A percentile compares a stretch with the other conserved stretches of the same genome.
These are phyloP conservation scores for Xyrichtys novacula DNA, from an alignment of 2,797 vertebrate species.

Conservation along the genomic window DNA sequence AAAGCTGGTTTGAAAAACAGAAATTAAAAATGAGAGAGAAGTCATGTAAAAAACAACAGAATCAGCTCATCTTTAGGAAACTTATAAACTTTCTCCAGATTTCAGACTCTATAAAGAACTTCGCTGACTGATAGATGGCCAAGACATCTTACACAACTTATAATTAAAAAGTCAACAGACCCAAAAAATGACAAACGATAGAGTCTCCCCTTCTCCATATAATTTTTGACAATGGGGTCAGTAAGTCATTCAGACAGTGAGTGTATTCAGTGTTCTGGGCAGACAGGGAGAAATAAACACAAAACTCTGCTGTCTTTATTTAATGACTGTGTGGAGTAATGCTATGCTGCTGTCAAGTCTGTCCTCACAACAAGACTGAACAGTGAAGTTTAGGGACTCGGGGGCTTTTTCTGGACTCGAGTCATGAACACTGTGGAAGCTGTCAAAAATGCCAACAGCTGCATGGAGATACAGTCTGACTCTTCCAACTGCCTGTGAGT, in stretches of 20 bases:
- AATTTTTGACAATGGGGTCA: constrained; percentile 26
- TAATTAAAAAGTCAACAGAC: constrained; percentile 1
- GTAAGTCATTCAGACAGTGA: constrained; percentile 12
- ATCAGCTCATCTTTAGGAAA: no score
- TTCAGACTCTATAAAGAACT: not conserved
- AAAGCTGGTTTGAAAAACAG: no score
- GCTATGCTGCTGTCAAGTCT: constrained; percentile 49
- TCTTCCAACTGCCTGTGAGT: constrained; percentile 41
- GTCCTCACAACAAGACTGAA: constrained; percentile 50
- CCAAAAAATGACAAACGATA: not conserved
- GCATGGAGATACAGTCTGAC: constrained; percentile 49
- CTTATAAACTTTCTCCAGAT: not conserved
- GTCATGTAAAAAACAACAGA: no score
- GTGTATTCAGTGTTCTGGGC: constrained; percentile 24
- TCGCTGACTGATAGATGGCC: not conserved
- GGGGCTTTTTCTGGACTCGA: constrained; percentile 59
- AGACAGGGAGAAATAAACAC: not conserved
- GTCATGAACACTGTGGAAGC: constrained; percentile 63
- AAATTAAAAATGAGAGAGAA: no score
- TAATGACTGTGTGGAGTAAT: constrained; percentile 43
- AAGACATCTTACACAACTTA: not conserved
- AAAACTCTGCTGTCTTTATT: constrained; percentile 46
- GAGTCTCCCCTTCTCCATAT: constrained; percentile 4
- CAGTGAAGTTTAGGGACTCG: constrained; percentile 51
- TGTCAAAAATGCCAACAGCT: constrained; percentile 71